Conservation (phyloP, 2,888 invertebrate species). For the Thyatira batis region DNA sequence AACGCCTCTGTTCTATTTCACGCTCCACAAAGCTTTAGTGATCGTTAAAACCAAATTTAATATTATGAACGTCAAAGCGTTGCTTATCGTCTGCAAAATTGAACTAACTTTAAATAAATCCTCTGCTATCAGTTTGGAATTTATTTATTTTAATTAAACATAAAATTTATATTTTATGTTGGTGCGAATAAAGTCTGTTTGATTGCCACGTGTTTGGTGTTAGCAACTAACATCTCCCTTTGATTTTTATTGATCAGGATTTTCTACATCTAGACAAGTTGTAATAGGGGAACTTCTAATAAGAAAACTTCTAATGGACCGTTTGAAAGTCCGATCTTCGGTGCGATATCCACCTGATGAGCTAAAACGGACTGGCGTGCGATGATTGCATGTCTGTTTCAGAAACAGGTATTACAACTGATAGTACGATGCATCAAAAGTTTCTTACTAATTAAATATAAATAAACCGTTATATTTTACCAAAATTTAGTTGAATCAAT, state of each 20-base stretch:
- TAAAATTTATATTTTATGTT: slow-evolving; percentile 15
- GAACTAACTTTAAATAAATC: slow-evolving; percentile 34
- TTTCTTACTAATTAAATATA: background rate
- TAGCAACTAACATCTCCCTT: slow-evolving; percentile 32
- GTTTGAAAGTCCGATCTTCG: slow-evolving; percentile 68
- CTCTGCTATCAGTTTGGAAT: slow-evolving; percentile 30
- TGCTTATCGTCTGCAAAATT: slow-evolving; percentile 31
- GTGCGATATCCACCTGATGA: slow-evolving; percentile 69
- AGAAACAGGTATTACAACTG: background rate
- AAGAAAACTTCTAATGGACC: slow-evolving; percentile 80
- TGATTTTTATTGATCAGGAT: slow-evolving; percentile 62
- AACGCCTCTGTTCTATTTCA: slow-evolving; percentile 46
- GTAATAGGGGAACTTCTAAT: slow-evolving; percentile 79
- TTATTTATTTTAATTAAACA: slow-evolving; percentile 4
- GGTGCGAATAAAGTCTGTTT: slow-evolving; percentile 12
- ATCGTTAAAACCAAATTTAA: slow-evolving; percentile 49
- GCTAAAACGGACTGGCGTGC: slow-evolving; percentile 50
- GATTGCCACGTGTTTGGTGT: slow-evolving; percentile 6
- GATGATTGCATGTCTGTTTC: slow-evolving; percentile 48
- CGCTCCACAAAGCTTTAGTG: slow-evolving; percentile 50
- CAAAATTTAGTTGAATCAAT: background rate
- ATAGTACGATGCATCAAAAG: background rate
- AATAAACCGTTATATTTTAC: background rate
- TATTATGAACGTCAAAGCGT: slow-evolving; percentile 25
- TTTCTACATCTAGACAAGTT: slow-evolving; percentile 59